These are phyloP conservation scores for Otocyon megalotis DNA, from an alignment of 2,113 vertebrate species.

Conservation along the genomic window DNA sequence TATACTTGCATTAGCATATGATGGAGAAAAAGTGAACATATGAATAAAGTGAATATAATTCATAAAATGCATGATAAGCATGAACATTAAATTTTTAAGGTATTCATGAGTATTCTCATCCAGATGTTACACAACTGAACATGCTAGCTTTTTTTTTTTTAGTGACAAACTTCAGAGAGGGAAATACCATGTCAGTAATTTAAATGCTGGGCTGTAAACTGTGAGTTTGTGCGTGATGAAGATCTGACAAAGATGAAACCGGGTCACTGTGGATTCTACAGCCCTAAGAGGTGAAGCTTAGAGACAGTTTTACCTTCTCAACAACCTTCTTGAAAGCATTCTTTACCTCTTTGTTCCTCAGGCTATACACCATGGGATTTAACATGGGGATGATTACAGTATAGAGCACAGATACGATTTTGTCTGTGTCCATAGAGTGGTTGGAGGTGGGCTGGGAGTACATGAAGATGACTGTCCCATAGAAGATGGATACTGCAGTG, in stretches of 20 bases:
- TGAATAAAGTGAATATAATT: not conserved
- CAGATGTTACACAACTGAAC: not conserved
- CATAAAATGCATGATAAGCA: not conserved
- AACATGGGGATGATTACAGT: not conserved
- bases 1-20: not conserved
- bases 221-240: not conserved
- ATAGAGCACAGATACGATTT: not conserved
- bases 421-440: not conserved
- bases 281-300: not conserved
- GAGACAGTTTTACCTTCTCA: not conserved
- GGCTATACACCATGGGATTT: not conserved
- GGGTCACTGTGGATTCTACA: not conserved
- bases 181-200: not conserved
- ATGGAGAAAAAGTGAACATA: not conserved
- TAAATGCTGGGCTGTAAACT: not conserved
- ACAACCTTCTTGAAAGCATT: not conserved
- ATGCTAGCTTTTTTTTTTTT: not conserved
- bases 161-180: not conserved
- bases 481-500: not conserved
- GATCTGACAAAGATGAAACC: not conserved
- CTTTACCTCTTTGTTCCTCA: not conserved
- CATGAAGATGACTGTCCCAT: not conserved
- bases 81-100: not conserved
- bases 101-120: not conserved
- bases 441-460: not conserved